phyloP scores from a whole-genome alignment of 2,797 vertebrate species.

The Clarias fuscus region DNA sequence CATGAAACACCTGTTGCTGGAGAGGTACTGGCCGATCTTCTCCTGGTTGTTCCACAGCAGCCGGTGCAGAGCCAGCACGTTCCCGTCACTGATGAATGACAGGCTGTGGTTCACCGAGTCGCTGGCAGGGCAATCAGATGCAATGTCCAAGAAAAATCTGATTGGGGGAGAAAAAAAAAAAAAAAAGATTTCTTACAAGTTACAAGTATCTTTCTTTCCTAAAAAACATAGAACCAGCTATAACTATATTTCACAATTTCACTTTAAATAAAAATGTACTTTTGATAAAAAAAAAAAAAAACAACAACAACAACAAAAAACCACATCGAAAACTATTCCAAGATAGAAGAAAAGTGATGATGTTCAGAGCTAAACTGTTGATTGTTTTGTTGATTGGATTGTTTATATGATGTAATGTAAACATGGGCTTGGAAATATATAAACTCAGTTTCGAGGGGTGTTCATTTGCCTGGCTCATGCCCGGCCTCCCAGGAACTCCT shows the following conservation, averaged over 20 bases:
- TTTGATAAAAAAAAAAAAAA: not conserved
- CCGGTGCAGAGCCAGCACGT: constrained; percentile 92
- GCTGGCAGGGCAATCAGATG: constrained; percentile 92
- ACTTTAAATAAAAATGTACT: not conserved
- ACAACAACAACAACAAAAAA: too few species aligned
- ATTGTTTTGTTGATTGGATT: too few species aligned
- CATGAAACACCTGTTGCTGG: constrained; percentile 88
- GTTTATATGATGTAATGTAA: too few species aligned
- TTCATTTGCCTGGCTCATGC: too few species aligned
- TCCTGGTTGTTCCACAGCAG: constrained; percentile 99
- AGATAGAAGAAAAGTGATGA: too few species aligned
- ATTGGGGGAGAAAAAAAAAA: not conserved
- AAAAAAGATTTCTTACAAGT: not conserved
- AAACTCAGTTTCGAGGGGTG: too few species aligned
- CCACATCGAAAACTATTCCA: too few species aligned
- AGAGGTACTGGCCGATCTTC: constrained; percentile 97
- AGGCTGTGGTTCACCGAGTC: constrained; percentile 96
- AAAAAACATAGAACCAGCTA: not conserved
- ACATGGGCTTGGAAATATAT: too few species aligned
- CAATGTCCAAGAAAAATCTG: constrained; percentile 97
- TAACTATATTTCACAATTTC: not conserved
- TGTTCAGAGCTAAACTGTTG: too few species aligned
- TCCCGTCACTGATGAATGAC: constrained; percentile 97
- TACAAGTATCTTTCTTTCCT: not conserved
- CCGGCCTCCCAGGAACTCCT: too few species aligned